Evolutionary conservation across 2,888 invertebrate species (phyloP).

Genomic region (Euplexia lucipara): DNA sequence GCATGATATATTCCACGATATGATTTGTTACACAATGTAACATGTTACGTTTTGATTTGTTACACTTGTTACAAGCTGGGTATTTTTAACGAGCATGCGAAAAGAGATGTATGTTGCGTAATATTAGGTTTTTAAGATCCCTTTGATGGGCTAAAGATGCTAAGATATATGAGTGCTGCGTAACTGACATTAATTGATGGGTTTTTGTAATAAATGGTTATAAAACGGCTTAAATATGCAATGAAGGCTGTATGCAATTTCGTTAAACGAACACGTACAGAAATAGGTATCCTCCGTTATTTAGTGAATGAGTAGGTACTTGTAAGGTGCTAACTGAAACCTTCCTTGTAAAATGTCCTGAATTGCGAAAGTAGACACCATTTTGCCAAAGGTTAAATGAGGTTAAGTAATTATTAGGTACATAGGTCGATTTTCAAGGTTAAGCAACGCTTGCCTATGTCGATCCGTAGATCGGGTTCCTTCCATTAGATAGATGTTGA

Average conservation of each 20-base stretch:
- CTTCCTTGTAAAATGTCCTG: no score
- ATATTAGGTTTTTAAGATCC: slow-evolving; percentile 42
- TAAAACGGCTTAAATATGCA: slow-evolving; percentile 30
- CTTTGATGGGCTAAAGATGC: slow-evolving; percentile 30
- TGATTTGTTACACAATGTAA: slow-evolving; percentile 76
- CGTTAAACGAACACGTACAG: slow-evolving; percentile 27
- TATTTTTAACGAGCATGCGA: slow-evolving; percentile 58
- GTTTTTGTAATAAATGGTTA: slow-evolving; percentile 24
- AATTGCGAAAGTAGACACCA: not conserved
- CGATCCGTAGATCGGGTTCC: no score
- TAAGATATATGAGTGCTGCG: not conserved
- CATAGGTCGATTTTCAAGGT: no score
- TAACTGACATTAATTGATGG: slow-evolving; percentile 38
- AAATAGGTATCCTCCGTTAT: slow-evolving; percentile 19
- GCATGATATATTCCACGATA: slow-evolving; percentile 71
- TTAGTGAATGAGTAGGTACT: slow-evolving; percentile 1
- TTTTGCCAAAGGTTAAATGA: not conserved
- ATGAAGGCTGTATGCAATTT: slow-evolving; percentile 32
- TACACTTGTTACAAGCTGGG: slow-evolving; percentile 68
- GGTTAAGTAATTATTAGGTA: no score
- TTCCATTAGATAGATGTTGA: no score
- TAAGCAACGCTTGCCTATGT: no score
- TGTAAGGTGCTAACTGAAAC: not conserved
- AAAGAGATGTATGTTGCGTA: slow-evolving; percentile 54
- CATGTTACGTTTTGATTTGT: slow-evolving; percentile 72